phyloP scores from a whole-genome alignment of 2,888 invertebrate species.

The Anaspis maculata region DNA sequence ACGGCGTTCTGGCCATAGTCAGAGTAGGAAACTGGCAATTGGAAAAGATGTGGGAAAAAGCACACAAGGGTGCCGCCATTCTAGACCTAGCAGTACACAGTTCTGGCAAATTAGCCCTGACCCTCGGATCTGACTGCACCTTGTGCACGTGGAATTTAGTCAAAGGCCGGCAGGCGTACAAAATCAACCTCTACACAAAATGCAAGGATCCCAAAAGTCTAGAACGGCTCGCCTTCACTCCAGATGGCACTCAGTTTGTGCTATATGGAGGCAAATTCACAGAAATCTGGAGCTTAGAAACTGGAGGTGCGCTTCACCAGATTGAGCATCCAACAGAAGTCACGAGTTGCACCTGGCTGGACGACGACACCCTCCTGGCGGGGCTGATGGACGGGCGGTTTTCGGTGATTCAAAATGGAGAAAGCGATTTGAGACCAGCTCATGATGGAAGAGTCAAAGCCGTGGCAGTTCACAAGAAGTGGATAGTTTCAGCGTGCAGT shows the following conservation, averaged over 20 bases:
- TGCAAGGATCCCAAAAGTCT: conserved; percentile 40
- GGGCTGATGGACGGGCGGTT: conserved; percentile 72
- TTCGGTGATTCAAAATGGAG: conserved; percentile 49
- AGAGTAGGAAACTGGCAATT: conserved; percentile 79
- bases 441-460: conserved; percentile 64
- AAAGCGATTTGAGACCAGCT: conserved; percentile 45
- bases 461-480: conserved; percentile 48
- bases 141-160: conserved; percentile 90
- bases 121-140: conserved; percentile 76
- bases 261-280: conserved; percentile 62
- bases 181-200: conserved; percentile 74
- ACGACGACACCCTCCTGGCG: conserved; percentile 53
- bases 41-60: conserved; percentile 72
- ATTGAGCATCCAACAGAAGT: conserved; percentile 63
- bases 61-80: conserved; percentile 73
- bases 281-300: conserved; percentile 74
- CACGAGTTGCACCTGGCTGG: conserved; percentile 60
- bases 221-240: conserved; percentile 54
- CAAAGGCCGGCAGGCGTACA: conserved; percentile 83
- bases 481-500: conserved; percentile 66
- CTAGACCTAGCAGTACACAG: conserved; percentile 77
- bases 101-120: conserved; percentile 79
- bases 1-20: conserved; percentile 75
- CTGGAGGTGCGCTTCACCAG: conserved; percentile 62
- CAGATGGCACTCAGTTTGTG: conserved; percentile 68